Evolutionary conservation across 2,888 invertebrate genomes (phyloP).

Genomic region (Eupithecia vulgata): DNA sequence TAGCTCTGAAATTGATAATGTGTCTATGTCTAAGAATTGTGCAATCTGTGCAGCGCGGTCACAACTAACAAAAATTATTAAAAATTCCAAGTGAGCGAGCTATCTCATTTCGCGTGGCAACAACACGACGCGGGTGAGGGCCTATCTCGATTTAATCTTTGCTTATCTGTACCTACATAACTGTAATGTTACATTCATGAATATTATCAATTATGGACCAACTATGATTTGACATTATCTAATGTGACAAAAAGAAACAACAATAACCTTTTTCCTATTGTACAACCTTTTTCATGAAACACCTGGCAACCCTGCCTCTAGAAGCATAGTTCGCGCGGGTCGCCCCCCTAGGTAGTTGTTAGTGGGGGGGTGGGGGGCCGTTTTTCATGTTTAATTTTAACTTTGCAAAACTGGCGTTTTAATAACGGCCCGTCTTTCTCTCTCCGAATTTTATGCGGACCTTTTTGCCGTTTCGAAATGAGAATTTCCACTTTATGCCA

Average conservation of each 20-base stretch:
- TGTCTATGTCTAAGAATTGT: too few species aligned
- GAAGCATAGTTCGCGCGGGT: conserved; percentile 63
- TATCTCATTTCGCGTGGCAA: too few species aligned
- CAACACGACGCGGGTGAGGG: too few species aligned
- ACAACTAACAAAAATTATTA: too few species aligned
- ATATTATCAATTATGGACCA: background rate
- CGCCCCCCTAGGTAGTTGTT: conserved; percentile 51
- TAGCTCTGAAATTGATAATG: too few species aligned
- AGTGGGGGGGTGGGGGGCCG: conserved; percentile 55
- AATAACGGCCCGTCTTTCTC: conserved; percentile 79
- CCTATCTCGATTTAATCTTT: too few species aligned
- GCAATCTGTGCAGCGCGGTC: too few species aligned
- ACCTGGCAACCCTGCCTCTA: conserved; percentile 52
- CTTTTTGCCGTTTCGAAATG: conserved; percentile 71
- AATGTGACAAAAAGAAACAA: background rate
- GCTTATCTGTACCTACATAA: too few species aligned
- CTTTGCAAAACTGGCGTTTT: conserved; percentile 82
- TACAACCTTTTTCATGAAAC: background rate
- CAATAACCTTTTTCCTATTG: background rate
- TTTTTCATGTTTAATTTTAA: conserved; percentile 85
- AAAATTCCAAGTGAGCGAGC: too few species aligned
- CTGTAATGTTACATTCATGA: background rate
- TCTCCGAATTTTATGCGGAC: conserved; percentile 75
- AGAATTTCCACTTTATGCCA: conserved; percentile 68
- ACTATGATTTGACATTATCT: background rate